phyloP scores from a whole-genome alignment of 2,888 invertebrate species.

The Oscheius sp. region DNA sequence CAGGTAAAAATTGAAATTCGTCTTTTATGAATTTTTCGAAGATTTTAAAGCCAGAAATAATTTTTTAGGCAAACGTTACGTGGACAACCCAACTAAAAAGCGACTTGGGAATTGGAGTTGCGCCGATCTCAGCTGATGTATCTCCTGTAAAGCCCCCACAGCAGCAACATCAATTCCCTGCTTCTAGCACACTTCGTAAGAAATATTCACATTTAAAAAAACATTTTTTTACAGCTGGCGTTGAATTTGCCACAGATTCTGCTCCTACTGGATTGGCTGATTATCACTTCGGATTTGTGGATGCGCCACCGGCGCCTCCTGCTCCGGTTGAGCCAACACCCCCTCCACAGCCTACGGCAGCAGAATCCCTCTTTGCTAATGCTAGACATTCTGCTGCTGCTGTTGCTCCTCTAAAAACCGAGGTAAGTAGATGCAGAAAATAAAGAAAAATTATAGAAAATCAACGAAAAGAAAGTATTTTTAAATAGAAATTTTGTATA shows the following conservation, averaged over 20 bases:
- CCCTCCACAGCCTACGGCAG: neutral
- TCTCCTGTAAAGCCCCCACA: constrained; percentile 17
- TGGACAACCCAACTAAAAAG: constrained; percentile 65
- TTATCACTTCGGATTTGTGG: constrained; percentile 57
- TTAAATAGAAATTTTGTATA: no score
- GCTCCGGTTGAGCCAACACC: constrained; percentile 23
- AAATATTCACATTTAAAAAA: neutral
- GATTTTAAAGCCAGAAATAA: neutral
- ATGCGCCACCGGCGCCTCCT: constrained; percentile 40
- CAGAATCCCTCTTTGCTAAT: constrained; percentile 23
- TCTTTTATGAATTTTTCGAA: neutral
- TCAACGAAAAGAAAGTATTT: no score
- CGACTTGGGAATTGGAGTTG: constrained; percentile 62
- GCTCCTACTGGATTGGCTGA: constrained; percentile 42
- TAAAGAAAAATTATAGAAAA: neutral
- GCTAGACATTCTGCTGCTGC: constrained; percentile 18
- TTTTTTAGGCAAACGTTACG: constrained; percentile 42
- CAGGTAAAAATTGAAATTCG: constrained; percentile 6
- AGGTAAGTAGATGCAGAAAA: neutral
- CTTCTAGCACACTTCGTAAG: constrained; percentile 24
- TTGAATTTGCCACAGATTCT: constrained; percentile 51
- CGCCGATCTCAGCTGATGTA: constrained; percentile 18
- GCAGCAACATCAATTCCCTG: neutral
- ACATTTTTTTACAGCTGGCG: constrained; percentile 38
- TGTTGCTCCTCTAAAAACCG: constrained; percentile 27